Evolutionary conservation across 2,113 vertebrate genomes (phyloP).

Genomic region (Dipodomys merriami): DNA sequence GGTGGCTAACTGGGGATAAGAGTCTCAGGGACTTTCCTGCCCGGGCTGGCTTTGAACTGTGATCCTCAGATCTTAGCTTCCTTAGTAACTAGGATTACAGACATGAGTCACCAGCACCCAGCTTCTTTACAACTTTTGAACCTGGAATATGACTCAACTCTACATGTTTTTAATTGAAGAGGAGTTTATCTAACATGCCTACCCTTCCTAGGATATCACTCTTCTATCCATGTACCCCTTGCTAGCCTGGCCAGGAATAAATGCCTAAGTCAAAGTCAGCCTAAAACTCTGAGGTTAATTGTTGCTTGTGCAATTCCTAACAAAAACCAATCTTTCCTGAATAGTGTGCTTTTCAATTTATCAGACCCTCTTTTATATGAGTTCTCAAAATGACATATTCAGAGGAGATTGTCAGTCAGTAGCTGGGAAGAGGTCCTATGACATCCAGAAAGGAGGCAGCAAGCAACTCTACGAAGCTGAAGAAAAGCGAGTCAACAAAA

Average conservation of each 20-base stretch:
- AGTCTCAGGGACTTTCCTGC: too few species aligned
- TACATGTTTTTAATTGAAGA: not conserved
- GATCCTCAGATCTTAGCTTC: too few species aligned
- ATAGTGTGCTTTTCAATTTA: not conserved
- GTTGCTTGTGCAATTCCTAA: not conserved
- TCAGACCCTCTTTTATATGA: not conserved
- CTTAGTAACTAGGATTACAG: too few species aligned
- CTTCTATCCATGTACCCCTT: not conserved
- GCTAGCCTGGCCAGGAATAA: not conserved
- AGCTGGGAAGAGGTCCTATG: not conserved
- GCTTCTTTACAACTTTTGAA: not conserved
- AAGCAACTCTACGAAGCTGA: not conserved
- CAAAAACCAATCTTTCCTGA: not conserved
- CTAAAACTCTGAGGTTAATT: constrained; percentile 23
- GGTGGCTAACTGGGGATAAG: too few species aligned
- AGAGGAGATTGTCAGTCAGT: not conserved
- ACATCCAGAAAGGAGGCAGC: not conserved
- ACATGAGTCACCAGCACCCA: too few species aligned
- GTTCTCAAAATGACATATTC: constrained; percentile 34
- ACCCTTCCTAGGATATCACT: not conserved
- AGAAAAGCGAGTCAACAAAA: not conserved
- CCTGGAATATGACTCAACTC: not conserved
- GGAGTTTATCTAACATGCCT: not conserved
- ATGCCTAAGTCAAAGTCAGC: not conserved
- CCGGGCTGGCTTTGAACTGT: too few species aligned